A percentile compares a stretch with the other conserved stretches of the same genome.
Evolutionary conservation across 2,113 vertebrate species (phyloP).

Genomic region (Petrocephalus microphthalmus): DNA sequence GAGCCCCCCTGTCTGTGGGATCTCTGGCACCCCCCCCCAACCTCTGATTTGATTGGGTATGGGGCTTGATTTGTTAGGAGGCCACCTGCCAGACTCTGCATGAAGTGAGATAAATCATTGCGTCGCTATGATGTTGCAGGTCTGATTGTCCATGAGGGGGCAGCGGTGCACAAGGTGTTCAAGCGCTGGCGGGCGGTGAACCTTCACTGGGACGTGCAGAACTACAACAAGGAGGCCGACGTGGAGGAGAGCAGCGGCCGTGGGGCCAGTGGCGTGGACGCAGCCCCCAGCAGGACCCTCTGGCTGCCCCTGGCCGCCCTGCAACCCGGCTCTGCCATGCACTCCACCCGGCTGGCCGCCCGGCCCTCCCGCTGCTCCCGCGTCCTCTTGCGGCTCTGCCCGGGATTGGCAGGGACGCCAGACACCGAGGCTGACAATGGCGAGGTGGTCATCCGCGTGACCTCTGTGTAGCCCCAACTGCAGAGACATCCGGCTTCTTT

Average conservation of each 20-base stretch:
- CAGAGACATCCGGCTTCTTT: not conserved
- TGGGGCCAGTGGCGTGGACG: constrained; percentile 63
- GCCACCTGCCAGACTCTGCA: not conserved
- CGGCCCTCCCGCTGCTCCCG: constrained; percentile 74
- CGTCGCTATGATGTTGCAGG: constrained; percentile 40
- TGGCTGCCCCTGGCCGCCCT: constrained; percentile 78
- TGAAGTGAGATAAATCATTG: not conserved
- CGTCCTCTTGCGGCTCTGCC: constrained; percentile 67
- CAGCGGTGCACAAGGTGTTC: constrained; percentile 89
- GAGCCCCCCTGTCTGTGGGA: not conserved
- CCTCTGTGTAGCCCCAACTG: constrained; percentile 65
- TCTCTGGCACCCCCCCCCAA: not conserved
- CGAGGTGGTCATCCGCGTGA: constrained; percentile 87
- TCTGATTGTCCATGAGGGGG: constrained; percentile 84
- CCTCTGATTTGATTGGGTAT: not conserved
- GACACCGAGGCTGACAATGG: constrained; percentile 66
- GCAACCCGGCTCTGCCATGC: constrained; percentile 66
- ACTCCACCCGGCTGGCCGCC: constrained; percentile 69
- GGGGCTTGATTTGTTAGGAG: not conserved
- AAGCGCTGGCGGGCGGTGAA: constrained; percentile 90
- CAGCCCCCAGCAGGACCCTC: constrained; percentile 71
- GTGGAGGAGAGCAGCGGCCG: constrained; percentile 75
- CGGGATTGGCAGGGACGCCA: constrained; percentile 61
- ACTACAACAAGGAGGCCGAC: constrained; percentile 84
- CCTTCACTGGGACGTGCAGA: constrained; percentile 86